Base-by-base conservation (phyloP, 2,888 invertebrate species). In the Hecatera dysodea region DNA sequence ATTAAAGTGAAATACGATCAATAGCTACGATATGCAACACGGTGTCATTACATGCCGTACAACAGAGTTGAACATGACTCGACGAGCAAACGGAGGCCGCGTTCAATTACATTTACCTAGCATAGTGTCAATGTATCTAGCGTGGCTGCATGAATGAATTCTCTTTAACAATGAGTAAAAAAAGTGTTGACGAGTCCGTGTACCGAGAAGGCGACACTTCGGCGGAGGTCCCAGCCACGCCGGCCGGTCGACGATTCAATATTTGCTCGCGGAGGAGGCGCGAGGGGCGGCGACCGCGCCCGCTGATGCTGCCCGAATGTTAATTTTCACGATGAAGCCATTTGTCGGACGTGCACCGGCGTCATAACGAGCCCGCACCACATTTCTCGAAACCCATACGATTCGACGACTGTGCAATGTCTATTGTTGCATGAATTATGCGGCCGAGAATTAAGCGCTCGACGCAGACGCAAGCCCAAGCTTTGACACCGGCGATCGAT, bases 291-390 rank as follows among this genome's bases (percentile, higher is more conserved):
- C 82, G 78, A 72, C 80, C 80, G 74, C 82, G 79, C 75, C 75
- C 72, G 72, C 84, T 88, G 92, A 93, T 92, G 94, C 93, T 92
- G 91, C 77, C 88, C 92, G 95, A 94, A 95, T 95, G 92, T 94
- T 94, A 94, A 95, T 95, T 93, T 93, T 87, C 91, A 92, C 94
- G 91, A 95, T 94, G 93, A 93, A 94, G 94, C 93, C 94, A 95
- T 95, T 92, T 88, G 89, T 86, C 83, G 91, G 86, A 95, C 95
- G 95, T 94, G 95, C 90, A 83, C 78, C 86, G 93, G 82, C 87
- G 87, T 79, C 90, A 83, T 90, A 94, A 94, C 91, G 92, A 95
- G 88, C 89, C 79, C 82, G 81, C 87, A 86, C 87, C 86, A 89
- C 89, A 92, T 90, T 95, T 94, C 93, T 93, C 88, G 89, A 93